Conservation (phyloP, 2,113 vertebrate genomes). For the Tetrao urogallus region DNA sequence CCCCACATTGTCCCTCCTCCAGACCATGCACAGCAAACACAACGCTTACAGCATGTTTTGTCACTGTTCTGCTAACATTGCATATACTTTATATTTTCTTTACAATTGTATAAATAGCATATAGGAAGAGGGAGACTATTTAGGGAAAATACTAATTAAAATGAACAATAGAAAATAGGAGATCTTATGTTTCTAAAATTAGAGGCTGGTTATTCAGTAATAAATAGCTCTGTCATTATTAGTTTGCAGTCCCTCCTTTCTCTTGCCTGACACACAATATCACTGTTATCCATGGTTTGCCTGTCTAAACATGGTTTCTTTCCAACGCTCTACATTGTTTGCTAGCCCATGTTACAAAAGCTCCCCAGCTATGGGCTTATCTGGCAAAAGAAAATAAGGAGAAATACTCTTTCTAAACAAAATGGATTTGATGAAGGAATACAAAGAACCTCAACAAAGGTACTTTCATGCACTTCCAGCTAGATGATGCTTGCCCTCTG, state of each 20-base stretch:
- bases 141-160: constrained; percentile 85
- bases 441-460: neutral
- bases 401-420: constrained; percentile 50
- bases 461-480: neutral
- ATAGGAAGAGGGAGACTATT: constrained; percentile 76
- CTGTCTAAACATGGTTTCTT: constrained; percentile 77
- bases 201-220: constrained; percentile 77
- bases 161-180: constrained; percentile 78
- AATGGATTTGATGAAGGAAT: constrained; percentile 12
- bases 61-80: constrained; percentile 67
- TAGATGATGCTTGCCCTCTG: neutral
- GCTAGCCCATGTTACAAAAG: constrained; percentile 56
- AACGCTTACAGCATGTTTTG: constrained; percentile 21
- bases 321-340: constrained; percentile 66
- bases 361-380: constrained; percentile 53
- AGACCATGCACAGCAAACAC: constrained; percentile 61
- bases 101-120: constrained; percentile 77
- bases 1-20: neutral
- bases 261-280: constrained; percentile 64
- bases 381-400: constrained; percentile 50
- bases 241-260: constrained; percentile 69
- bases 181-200: constrained; percentile 80
- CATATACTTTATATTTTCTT: constrained; percentile 75
- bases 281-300: constrained; percentile 67
- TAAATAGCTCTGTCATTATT: constrained; percentile 78